Evolutionary conservation across 2,888 invertebrate species (phyloP), one percentile per base, ranked within the genome.

Genomic region (Dicycla oo): DNA sequence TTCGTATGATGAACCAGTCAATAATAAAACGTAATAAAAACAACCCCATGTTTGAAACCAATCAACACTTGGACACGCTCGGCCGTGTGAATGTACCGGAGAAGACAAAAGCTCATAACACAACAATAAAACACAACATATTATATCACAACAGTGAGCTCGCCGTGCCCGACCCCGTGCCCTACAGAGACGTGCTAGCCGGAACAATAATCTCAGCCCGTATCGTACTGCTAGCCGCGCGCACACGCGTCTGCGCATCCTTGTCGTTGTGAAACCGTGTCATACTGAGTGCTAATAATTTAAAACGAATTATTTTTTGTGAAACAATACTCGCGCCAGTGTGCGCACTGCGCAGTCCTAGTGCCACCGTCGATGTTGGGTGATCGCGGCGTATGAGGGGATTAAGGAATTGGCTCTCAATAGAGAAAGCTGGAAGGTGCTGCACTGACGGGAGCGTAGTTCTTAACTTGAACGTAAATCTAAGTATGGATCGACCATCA

Each of bases 71-170:
- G 15, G 23, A 34, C 56, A 38, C 23, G 49, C n/a, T 54, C 61
- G 26, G 30, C 20, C 51, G n/a, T 26, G 54, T 58, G 38, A 43
- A 58, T 58, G 56, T 62, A 54, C 43, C 62, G 53, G 20, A 54
- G 8, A 30, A 49, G 2, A 63, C 13, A 30, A 53, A 77, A 68
- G 30, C 40, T 54, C 43, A 65, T 56, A 67, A 49, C 18, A 79
- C 45, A 68, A 78, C 38, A 68, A 34, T 49, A 53, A 30, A 76
- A 73, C 73, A 80, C 63, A 80, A 75, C 62, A 77, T 30, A 61
- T 45, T 20, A 60, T 13, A 64, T 61, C 23, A 51, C 51, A 80
- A 49, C 45, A 56, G 38, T 45, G 13, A 64, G 62, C 51, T 56
- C 47, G 76, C 71, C 71, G 51, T 53, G 0, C 5, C 34, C 34